These are phyloP conservation scores for Dendropsophus ebraccatus DNA, from an alignment of 2,113 vertebrate species.

Conservation along the genomic window DNA sequence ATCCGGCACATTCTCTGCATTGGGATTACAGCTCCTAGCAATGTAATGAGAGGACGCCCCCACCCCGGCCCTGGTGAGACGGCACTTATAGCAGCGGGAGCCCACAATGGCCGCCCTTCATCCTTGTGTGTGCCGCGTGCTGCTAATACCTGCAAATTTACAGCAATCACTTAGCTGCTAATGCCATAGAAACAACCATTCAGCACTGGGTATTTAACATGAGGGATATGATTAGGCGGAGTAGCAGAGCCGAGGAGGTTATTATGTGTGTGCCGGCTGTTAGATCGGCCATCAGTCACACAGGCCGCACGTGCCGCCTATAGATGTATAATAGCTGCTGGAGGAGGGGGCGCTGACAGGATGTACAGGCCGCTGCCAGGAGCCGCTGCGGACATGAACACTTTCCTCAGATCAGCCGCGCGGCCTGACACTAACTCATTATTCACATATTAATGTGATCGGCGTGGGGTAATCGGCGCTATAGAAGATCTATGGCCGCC, in stretches of 20 bases:
- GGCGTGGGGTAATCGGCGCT: neutral
- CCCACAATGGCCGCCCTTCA: slow-evolving; percentile 6
- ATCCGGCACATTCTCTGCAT: slow-evolving; percentile 66
- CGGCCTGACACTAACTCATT: neutral
- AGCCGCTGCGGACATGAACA: no score
- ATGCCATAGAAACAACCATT: slow-evolving; percentile 45
- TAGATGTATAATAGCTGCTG: neutral
- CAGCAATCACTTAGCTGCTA: neutral
- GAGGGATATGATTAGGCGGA: neutral
- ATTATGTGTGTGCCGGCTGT: neutral
- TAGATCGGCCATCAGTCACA: neutral
- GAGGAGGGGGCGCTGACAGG: neutral
- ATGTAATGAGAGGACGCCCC: slow-evolving; percentile 56
- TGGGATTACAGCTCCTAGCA: slow-evolving; percentile 71
- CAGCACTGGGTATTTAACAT: neutral
- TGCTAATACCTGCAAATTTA: slow-evolving; percentile 15
- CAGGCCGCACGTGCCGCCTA: neutral
- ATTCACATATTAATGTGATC: neutral
- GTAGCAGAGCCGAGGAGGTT: neutral
- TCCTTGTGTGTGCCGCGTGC: neutral
- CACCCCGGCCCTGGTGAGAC: neutral
- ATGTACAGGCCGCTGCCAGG: no score
- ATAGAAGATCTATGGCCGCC: neutral
- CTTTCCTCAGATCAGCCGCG: neutral
- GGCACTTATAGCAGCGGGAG: neutral